These are phyloP conservation scores for Epinotia ramella DNA, from an alignment of 2,888 invertebrate species.

Conservation along the genomic window DNA sequence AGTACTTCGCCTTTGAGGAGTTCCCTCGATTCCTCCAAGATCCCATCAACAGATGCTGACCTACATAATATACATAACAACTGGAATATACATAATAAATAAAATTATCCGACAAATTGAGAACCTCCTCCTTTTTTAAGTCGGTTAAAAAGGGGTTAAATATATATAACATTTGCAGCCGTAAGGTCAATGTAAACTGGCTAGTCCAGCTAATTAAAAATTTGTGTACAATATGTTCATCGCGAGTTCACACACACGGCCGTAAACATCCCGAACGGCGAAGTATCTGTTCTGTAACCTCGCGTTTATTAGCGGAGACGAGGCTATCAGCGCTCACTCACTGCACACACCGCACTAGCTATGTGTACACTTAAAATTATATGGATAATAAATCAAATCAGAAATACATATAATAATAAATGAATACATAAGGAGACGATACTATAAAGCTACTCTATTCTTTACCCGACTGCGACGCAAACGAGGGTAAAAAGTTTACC, in stretches of 20 bases:
- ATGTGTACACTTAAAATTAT: not conserved
- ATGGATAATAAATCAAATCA: not conserved
- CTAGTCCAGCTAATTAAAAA: not conserved
- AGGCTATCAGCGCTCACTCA: conserved; percentile 27
- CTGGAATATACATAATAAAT: too few relatives aligned
- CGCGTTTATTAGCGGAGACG: conserved; percentile 38
- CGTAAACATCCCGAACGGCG: conserved; percentile 29
- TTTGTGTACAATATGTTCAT: not conserved
- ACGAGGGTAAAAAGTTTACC: too few relatives aligned
- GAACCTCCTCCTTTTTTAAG: too few relatives aligned
- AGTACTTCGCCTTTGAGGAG: too few relatives aligned
- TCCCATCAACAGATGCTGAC: too few relatives aligned
- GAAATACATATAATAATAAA: not conserved
- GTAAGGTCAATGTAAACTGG: not conserved
- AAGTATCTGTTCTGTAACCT: conserved; percentile 40
- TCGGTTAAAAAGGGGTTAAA: not conserved
- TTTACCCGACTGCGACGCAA: too few relatives aligned
- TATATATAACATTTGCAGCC: not conserved
- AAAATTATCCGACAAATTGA: too few relatives aligned
- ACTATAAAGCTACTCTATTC: too few relatives aligned
- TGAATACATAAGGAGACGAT: too few relatives aligned
- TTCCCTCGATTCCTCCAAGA: too few relatives aligned
- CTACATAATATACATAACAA: too few relatives aligned
- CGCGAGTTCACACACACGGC: not conserved
- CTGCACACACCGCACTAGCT: not conserved